Conservation (phyloP, 1,140 invertebrate species). For the Drosophila persimilis region DNA sequence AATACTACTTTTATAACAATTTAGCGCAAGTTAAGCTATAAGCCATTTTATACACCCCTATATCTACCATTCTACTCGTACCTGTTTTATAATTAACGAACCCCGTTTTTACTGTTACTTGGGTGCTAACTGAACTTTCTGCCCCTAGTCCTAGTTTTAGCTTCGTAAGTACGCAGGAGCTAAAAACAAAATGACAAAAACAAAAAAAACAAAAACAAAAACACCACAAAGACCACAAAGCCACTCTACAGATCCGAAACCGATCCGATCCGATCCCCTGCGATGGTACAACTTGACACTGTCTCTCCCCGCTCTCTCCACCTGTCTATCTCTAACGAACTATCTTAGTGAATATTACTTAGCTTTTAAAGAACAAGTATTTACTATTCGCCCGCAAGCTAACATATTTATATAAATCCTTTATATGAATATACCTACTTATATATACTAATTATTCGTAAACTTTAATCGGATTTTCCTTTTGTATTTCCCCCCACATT, state of each 20-base stretch:
- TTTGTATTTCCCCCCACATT: conserved; percentile 77
- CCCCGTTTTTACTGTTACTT: conserved; percentile 45
- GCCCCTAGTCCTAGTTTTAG: conserved; percentile 65
- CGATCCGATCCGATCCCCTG: neutral
- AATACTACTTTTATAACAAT: conserved; percentile 41
- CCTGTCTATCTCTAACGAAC: conserved; percentile 52
- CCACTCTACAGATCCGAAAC: conserved; percentile 21
- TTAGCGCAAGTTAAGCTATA: conserved; percentile 69
- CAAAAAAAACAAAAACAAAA: no score
- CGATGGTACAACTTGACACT: conserved; percentile 35
- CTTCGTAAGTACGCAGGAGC: conserved; percentile 71
- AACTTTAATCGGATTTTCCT: conserved; percentile 71
- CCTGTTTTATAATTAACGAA: conserved; percentile 41
- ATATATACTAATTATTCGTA: conserved; percentile 49
- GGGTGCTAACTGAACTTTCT: conserved; percentile 53
- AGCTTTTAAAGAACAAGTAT: conserved; percentile 64
- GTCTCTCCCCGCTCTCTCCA: conserved; percentile 12
- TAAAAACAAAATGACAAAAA: conserved; percentile 22
- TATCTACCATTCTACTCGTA: conserved; percentile 11
- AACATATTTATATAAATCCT: conserved; percentile 40
- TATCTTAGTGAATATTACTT: conserved; percentile 60
- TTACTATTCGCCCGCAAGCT: conserved; percentile 54
- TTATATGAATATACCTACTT: conserved; percentile 49
- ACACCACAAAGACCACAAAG: conserved; percentile 13
- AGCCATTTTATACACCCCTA: conserved; percentile 44